Percentiles rank a stretch among this genome's conserved stretches.
Conservation (phyloP, 2,888 invertebrate genomes). For the Odontocolon sp. region DNA sequence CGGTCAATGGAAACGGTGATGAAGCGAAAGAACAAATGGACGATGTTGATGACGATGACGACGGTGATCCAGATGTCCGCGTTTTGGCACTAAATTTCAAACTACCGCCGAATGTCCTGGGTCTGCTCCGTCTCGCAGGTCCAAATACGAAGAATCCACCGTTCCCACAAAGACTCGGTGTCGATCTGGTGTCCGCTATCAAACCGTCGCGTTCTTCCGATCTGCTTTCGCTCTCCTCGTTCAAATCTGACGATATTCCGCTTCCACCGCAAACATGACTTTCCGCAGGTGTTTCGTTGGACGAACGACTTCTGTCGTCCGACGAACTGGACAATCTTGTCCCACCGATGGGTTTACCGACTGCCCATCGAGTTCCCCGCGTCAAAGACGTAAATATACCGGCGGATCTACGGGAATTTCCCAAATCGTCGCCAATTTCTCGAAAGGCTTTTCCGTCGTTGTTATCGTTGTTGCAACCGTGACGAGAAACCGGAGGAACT, state of each 20-base stretch:
- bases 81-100: constrained; percentile 61
- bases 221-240: constrained; percentile 72
- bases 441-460: background rate
- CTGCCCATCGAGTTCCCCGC: constrained; percentile 30
- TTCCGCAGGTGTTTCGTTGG: constrained; percentile 42
- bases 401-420: background rate
- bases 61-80: constrained; percentile 44
- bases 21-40: constrained; percentile 54
- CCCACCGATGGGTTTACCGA: constrained; percentile 15
- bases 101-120: constrained; percentile 68
- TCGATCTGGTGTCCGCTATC: constrained; percentile 67
- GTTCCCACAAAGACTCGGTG: constrained; percentile 68
- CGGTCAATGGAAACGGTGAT: constrained; percentile 37
- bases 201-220: constrained; percentile 75
- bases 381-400: constrained; percentile 48
- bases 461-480: background rate
- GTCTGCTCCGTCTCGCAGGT: constrained; percentile 42
- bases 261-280: constrained; percentile 37
- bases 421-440: constrained; percentile 5
- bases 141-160: constrained; percentile 55
- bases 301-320: constrained; percentile 65
- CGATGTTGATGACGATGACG: constrained; percentile 62
- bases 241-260: constrained; percentile 72
- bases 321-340: constrained; percentile 61
- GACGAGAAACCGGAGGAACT: too few relatives aligned